Evolutionary conservation across 2,113 vertebrate genomes (phyloP).

Genomic region (Leptobrachium ailaonicum): DNA sequence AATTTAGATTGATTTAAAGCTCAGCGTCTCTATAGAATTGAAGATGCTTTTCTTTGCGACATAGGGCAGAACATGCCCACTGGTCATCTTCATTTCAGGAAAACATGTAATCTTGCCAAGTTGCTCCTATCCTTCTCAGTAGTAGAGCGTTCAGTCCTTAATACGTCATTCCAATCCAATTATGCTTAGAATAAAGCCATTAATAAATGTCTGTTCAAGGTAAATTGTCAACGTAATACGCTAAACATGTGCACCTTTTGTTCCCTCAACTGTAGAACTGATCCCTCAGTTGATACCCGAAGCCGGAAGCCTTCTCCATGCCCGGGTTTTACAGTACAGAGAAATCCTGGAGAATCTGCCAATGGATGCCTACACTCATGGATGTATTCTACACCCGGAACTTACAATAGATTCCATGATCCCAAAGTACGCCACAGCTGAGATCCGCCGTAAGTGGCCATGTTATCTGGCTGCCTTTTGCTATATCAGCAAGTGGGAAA

Average conservation of each 20-base stretch:
- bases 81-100: no score
- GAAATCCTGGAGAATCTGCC: slow-evolving; percentile 91
- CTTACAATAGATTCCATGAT: slow-evolving; percentile 99
- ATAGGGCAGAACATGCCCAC: no score
- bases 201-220: no score
- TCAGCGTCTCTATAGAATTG: no score
- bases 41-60: no score
- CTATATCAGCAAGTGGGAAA: background rate
- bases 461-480: slow-evolving; percentile 43
- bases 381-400: slow-evolving; percentile 98
- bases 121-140: no score
- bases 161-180: no score
- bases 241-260: background rate
- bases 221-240: no score
- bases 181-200: no score
- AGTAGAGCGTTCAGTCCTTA: no score
- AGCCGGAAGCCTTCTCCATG: slow-evolving; percentile 75
- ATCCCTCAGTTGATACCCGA: slow-evolving; percentile 87
- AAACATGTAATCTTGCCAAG: no score
- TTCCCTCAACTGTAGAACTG: slow-evolving; percentile 68
- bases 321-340: slow-evolving; percentile 89
- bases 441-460: slow-evolving; percentile 96
- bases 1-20: no score
- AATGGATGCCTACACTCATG: slow-evolving; percentile 98
- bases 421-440: slow-evolving; percentile 98